phyloP scores from a whole-genome alignment of 1,140 invertebrate species.

The Heliconius hermathena region DNA sequence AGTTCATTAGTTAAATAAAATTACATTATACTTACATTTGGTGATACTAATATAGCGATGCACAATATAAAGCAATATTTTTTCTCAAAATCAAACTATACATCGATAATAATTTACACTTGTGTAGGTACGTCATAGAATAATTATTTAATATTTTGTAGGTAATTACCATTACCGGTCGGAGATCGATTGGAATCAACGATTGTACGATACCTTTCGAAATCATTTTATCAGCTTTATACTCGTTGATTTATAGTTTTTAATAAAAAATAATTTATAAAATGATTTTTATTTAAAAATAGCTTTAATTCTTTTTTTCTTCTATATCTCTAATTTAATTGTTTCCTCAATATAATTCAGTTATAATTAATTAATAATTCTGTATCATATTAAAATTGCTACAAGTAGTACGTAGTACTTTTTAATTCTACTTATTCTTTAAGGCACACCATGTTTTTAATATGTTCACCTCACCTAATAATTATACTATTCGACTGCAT shows the following conservation, averaged over 20 bases:
- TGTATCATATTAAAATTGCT: too few species aligned
- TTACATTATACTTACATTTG: constrained; percentile 24
- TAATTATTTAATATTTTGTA: constrained; percentile 31
- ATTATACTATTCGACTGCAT: too few species aligned
- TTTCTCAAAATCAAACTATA: constrained; percentile 28
- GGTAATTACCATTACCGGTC: constrained; percentile 21
- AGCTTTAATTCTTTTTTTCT: neutral
- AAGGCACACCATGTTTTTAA: too few species aligned
- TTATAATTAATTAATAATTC: too few species aligned
- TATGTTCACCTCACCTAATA: too few species aligned
- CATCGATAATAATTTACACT: constrained; percentile 29
- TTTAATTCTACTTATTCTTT: too few species aligned
- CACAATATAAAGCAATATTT: constrained; percentile 34
- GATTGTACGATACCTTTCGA: constrained; percentile 36
- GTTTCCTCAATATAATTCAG: too few species aligned
- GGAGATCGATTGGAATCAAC: constrained; percentile 19
- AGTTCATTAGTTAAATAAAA: constrained; percentile 19
- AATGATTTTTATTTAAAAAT: neutral
- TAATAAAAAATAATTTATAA: constrained; percentile 50
- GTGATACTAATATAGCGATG: constrained; percentile 31
- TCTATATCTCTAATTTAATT: too few species aligned
- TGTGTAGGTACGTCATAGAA: constrained; percentile 20
- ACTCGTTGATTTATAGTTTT: constrained; percentile 64
- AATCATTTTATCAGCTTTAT: constrained; percentile 60
- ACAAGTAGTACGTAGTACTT: too few species aligned